Evolutionary conservation across 2,113 vertebrate species (phyloP), one percentile per base, ranked within the genome.

Genomic region (Gavia stellata): DNA sequence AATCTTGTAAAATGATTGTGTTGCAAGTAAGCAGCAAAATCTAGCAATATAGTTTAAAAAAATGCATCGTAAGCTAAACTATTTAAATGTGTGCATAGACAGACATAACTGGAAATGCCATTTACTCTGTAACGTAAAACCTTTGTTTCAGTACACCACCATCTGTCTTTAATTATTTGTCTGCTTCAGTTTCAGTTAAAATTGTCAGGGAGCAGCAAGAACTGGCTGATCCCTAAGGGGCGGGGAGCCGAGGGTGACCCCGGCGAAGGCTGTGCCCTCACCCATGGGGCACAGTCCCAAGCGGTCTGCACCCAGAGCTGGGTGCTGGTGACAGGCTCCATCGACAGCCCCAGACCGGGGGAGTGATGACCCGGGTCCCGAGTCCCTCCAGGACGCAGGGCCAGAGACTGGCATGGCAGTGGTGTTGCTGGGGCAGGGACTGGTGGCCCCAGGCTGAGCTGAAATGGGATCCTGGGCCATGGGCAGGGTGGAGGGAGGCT

Each of bases 131-230:
- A 88, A 61, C 59, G 74, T 81, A 94, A 94, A 80, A 1, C 55
- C 80, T 78, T 89, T 81, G 77, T 83, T 82, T 92, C 71, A 63
- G 62, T 59, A 66, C 63, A 80, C 12, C 47, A 81, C 72, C 92
- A 85, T 81, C 89, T 95, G 80, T 78, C 88, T 92, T 79, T 50
- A 65, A 90, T 26, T 52, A n/a, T 26, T 81, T 65, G 24, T 59
- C 79, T 74, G 70, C 66, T 94, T 93, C n/a, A 61, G 62, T 49
- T 83, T 88, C 77, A 53, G 49, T 73, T 93, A 86, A 58, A 91
- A 52, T 72, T 80, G 25, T 44, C 47, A 53, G n/a, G 63, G 13
- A 91, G 19, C 21, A 77, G 40, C 40, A 53, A 21, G 34, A 85
- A 7, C 31, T 63, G 44, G 14, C 77, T 5, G 20, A 29, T 82